A percentile compares a stretch with the other conserved stretches of the same genome.
Conservation (phyloP, 2,113 vertebrate genomes). For the Illadopsis cleaveri region DNA sequence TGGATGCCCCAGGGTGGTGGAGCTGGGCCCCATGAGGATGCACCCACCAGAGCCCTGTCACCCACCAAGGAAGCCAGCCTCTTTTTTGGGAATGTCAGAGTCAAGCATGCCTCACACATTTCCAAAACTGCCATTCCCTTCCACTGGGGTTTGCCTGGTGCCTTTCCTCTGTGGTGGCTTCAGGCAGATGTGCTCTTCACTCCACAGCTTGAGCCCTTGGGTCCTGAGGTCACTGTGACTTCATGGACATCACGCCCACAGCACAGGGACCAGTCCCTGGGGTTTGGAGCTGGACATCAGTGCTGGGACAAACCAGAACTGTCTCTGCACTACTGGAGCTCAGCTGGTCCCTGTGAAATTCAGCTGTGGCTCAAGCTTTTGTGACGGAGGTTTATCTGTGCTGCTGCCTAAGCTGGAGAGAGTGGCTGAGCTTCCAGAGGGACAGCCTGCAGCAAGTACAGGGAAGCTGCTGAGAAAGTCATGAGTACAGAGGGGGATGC, state of each 20-base stretch:
- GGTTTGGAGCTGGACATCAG: rapidly evolving
- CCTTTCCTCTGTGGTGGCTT: not conserved
- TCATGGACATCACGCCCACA: not conserved
- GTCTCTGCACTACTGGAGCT: not conserved
- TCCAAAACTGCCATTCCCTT: not conserved
- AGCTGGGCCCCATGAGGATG: rapidly evolving
- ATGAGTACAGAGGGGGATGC: not conserved
- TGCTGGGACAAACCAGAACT: not conserved
- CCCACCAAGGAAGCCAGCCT: not conserved
- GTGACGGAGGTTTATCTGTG: not conserved
- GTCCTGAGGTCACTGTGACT: not conserved
- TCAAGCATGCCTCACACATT: not conserved
- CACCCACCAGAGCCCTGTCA: not conserved
- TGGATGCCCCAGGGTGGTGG: not conserved
- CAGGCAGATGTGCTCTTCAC: rapidly evolving
- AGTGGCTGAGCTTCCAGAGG: not conserved
- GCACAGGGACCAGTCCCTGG: not conserved
- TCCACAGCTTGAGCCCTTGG: not conserved
- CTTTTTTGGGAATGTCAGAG: not conserved
- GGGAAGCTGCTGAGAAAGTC: not conserved
- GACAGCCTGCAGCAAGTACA: not conserved
- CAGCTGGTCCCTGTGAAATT: not conserved
- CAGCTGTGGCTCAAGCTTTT: not conserved
- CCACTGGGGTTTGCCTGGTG: rapidly evolving
- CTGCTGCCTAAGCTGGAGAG: not conserved